Evolutionary conservation across 1,140 invertebrate species (phyloP).

Genomic region (Anoplolepis gracilipes): DNA sequence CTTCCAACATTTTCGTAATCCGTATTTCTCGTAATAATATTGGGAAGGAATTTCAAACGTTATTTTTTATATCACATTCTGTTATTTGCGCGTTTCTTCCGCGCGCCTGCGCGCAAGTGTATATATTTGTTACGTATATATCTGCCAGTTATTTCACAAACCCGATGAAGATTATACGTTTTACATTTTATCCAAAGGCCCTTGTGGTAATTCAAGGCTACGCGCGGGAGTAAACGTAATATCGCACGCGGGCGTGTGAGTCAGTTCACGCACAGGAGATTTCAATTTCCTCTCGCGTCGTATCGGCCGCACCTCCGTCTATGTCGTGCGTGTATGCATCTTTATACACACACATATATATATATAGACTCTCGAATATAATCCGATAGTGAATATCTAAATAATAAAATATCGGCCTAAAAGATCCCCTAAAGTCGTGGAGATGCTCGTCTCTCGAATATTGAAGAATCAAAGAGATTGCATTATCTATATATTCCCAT

Average conservation of each 20-base stretch:
- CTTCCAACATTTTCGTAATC: slow-evolving; percentile 40
- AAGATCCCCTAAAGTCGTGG: slow-evolving; percentile 29
- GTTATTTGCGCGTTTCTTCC: slow-evolving; percentile 19
- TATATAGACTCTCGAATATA: slow-evolving; percentile 44
- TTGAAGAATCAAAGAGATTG: neutral
- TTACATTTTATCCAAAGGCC: slow-evolving; percentile 61
- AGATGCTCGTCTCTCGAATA: slow-evolving; percentile 17
- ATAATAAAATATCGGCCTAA: slow-evolving; percentile 68
- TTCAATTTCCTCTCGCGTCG: slow-evolving; percentile 52
- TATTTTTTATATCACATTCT: slow-evolving; percentile 47
- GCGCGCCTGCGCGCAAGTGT: neutral
- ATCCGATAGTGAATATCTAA: slow-evolving; percentile 68
- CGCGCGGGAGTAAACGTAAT: slow-evolving; percentile 41
- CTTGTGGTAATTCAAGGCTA: slow-evolving; percentile 70
- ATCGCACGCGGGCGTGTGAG: slow-evolving; percentile 19
- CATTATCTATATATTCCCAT: slow-evolving; percentile 29
- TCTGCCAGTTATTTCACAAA: slow-evolving; percentile 57
- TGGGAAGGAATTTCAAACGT: slow-evolving; percentile 4
- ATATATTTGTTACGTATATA: slow-evolving; percentile 33
- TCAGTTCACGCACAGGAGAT: slow-evolving; percentile 41
- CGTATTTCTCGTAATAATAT: slow-evolving; percentile 33
- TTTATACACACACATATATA: no score
- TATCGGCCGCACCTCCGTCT: slow-evolving; percentile 66
- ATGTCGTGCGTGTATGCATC: slow-evolving; percentile 49
- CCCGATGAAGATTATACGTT: slow-evolving; percentile 67